Base-by-base conservation (phyloP, 2,888 invertebrate species). In the Chironomus tentans region DNA sequence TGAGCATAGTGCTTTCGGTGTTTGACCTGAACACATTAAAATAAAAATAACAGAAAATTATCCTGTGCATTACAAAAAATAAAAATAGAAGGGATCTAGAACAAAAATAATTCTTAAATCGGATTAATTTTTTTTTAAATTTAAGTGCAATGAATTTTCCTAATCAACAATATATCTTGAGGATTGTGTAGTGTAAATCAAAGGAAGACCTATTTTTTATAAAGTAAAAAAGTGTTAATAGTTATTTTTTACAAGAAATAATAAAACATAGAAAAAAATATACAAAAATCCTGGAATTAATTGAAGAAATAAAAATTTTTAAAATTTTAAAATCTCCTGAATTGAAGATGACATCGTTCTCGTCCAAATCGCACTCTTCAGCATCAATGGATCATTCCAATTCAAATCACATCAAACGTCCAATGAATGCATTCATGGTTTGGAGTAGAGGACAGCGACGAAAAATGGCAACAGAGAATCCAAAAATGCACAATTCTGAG, bases 381-480 rank as follows among this genome's bases (percentile, higher is more conserved):
- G 21, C 72, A 72, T 62, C 70, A 76, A 78, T 78, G 76, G 82
- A 77, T 82, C 85, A 77, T 65, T 24, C 21, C 87, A 84, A 77
- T 84, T 56, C 85, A 79, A 91, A 92, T 82, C 94, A 95, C 83
- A 95, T 97, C 80, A 97, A 97, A 83, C 87, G 95, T 79, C 95
- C 95, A 0, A 95, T 95, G 95, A 95, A 95, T 83, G 95, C 95
- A 3, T 95, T 95, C 83, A 95, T 95, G 95, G 76, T 95, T 78
- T 95, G 95, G 95, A 94, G 94, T 1, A 85, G 95, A 47, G 94
- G 93, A 5, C 94, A 95, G 83, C 84, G 95, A 77, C 85, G 94
- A 79, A 95, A 95, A 85, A 95, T 95, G 92, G 95, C 95, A 0
- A 94, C 94, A 82, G 95, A 95, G 80, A 94, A 95, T 82, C 95